A percentile compares a stretch with the other conserved stretches of the same genome.
These are phyloP conservation scores for Lasioglossum baleicum DNA, from an alignment of 1,140 invertebrate species.

Conservation along the genomic window DNA sequence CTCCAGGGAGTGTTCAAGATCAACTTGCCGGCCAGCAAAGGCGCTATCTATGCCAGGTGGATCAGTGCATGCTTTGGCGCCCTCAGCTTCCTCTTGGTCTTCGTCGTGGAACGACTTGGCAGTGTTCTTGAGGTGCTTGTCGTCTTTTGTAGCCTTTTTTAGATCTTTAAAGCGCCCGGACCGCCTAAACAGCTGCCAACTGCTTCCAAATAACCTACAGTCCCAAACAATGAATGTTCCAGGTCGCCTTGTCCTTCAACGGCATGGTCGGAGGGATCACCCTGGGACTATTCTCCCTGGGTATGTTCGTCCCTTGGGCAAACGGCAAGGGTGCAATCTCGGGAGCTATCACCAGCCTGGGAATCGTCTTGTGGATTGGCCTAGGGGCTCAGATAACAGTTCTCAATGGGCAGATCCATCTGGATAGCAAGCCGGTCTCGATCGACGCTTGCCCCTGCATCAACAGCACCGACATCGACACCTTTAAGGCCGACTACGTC, in stretches of 20 bases:
- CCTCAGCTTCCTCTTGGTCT: constrained; percentile 86
- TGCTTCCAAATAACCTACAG: no score
- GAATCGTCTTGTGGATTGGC: constrained; percentile 86
- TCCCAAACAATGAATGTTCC: neutral
- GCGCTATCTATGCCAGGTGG: constrained; percentile 84
- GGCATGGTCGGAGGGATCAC: constrained; percentile 93
- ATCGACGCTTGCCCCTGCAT: constrained; percentile 78
- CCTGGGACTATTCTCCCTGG: constrained; percentile 91
- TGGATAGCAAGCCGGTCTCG: constrained; percentile 76
- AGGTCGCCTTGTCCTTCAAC: constrained; percentile 92
- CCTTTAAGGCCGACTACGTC: neutral
- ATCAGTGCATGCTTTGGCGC: constrained; percentile 83
- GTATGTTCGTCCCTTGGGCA: constrained; percentile 93
- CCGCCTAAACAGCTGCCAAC: no score
- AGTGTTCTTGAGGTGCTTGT: constrained; percentile 86
- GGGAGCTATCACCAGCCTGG: constrained; percentile 83
- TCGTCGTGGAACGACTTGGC: constrained; percentile 89
- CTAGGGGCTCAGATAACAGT: constrained; percentile 85
- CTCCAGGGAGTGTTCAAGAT: constrained; percentile 85
- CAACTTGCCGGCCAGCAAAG: constrained; percentile 85
- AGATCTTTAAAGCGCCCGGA: no score
- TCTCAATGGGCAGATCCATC: constrained; percentile 76
- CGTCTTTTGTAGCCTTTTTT: no score
- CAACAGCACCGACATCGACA: constrained; percentile 56
- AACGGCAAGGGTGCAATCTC: constrained; percentile 88